Evolutionary conservation across 2,888 invertebrate species (phyloP).

Genomic region (Aromia moschata): DNA sequence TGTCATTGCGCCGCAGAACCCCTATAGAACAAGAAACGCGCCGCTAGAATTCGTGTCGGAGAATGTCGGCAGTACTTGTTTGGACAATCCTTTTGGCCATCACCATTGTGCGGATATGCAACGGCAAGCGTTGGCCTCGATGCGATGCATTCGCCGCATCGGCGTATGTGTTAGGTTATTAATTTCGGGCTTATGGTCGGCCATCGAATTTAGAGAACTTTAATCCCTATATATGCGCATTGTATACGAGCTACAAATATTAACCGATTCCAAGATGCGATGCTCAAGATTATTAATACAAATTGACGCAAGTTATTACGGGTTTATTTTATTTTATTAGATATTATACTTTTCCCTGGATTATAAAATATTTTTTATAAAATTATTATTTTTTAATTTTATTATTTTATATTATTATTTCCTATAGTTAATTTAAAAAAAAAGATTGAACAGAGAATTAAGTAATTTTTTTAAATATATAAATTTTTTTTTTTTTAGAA

Average conservation of each 20-base stretch:
- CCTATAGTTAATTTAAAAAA: too few relatives aligned
- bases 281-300: constrained; percentile 2
- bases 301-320: not conserved
- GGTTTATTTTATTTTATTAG: too few relatives aligned
- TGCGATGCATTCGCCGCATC: constrained; percentile 28
- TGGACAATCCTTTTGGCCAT: constrained; percentile 27
- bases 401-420: too few relatives aligned
- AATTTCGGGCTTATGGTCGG: constrained; percentile 26
- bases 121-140: constrained; percentile 15
- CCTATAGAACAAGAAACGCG: constrained; percentile 33
- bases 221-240: constrained; percentile 17
- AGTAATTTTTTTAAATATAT: too few relatives aligned
- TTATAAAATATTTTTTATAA: too few relatives aligned
- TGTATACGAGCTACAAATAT: constrained; percentile 10
- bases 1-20: constrained; percentile 42
- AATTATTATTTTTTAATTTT: too few relatives aligned
- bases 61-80: constrained; percentile 32
- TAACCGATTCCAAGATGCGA: constrained; percentile 11
- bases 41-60: constrained; percentile 30
- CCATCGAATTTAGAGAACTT: constrained; percentile 11
- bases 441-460: too few relatives aligned
- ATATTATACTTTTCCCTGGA: too few relatives aligned
- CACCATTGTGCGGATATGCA: constrained; percentile 27
- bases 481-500: too few relatives aligned
- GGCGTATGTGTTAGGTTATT: constrained; percentile 30